Evolutionary conservation across 2,797 vertebrate genomes (phyloP).

Genomic region (Otolemur crassicaudatus): DNA sequence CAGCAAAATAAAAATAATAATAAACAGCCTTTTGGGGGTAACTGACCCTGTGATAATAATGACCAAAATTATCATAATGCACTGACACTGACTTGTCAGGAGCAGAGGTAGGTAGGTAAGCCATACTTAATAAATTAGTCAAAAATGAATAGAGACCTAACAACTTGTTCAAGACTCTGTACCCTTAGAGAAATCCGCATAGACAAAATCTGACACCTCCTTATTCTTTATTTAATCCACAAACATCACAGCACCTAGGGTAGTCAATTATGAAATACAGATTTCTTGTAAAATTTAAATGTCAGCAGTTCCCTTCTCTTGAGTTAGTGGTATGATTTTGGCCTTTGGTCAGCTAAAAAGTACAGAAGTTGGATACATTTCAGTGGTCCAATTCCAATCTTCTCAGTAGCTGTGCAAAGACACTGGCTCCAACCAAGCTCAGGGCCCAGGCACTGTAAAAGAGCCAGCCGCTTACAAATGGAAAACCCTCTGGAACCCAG

Average conservation of each 20-base stretch:
- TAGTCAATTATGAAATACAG: conserved; percentile 60
- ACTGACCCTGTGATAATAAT: conserved; percentile 32
- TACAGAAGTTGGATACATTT: conserved; percentile 72
- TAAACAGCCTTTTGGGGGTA: neutral
- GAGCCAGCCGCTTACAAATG: conserved; percentile 79
- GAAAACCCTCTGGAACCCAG: conserved; percentile 81
- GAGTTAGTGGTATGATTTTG: conserved; percentile 71
- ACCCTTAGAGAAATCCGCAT: neutral
- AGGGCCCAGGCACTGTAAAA: conserved; percentile 71
- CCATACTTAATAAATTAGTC: neutral
- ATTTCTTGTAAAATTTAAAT: conserved; percentile 55
- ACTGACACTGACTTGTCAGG: neutral
- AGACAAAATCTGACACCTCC: neutral
- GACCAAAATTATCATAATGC: neutral
- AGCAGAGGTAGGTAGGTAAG: neutral
- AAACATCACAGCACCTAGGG: conserved; percentile 56
- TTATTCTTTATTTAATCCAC: neutral
- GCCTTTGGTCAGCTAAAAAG: conserved; percentile 75
- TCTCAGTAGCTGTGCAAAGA: conserved; percentile 70
- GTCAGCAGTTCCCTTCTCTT: conserved; percentile 67
- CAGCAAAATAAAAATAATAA: conserved; percentile 22
- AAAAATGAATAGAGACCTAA: conserved; percentile 37
- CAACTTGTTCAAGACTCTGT: conserved; percentile 33
- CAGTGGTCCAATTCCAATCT: conserved; percentile 75
- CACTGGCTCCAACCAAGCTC: conserved; percentile 49